Conservation (phyloP, 37 sponge, comb jelly and placozoan species). For the Dysidea cf. avara region DNA sequence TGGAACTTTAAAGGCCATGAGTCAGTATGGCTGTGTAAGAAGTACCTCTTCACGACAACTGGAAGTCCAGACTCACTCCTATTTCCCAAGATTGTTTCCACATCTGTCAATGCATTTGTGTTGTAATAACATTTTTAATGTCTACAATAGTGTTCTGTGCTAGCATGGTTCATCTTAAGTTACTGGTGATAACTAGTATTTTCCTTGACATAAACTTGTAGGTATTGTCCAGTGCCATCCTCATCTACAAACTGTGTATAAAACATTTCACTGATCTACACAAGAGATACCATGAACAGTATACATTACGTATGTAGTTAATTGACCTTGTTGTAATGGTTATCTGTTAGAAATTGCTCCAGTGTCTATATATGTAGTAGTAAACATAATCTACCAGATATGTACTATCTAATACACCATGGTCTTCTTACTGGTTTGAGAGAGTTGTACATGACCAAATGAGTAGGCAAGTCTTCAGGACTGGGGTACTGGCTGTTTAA, state of each 20-base stretch:
- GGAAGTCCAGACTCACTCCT: too few relatives aligned
- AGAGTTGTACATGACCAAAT: constrained; percentile 67
- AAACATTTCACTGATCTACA: constrained; percentile 53
- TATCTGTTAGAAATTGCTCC: constrained; percentile 1
- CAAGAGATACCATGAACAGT: background rate
- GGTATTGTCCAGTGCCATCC: constrained; percentile 32
- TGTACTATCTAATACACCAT: too few relatives aligned
- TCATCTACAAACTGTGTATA: constrained; percentile 77
- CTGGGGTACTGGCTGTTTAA: background rate
- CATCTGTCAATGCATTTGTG: too few relatives aligned
- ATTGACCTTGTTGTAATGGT: constrained; percentile 20
- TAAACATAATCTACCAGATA: too few relatives aligned
- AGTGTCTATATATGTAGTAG: constrained; percentile 21
- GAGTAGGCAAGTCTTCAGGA: constrained; percentile 31
- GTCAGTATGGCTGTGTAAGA: too few relatives aligned
- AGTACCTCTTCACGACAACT: too few relatives aligned
- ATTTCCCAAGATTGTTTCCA: too few relatives aligned
- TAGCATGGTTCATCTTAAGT: too few relatives aligned
- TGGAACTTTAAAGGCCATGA: too few relatives aligned
- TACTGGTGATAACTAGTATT: too few relatives aligned
- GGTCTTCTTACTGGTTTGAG: constrained; percentile 43
- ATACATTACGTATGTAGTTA: background rate
- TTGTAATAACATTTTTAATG: too few relatives aligned
- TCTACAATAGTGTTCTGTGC: too few relatives aligned
- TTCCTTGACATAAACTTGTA: constrained; percentile 45